Conservation (phyloP, 2,888 invertebrate species). For the Macaria notata region DNA sequence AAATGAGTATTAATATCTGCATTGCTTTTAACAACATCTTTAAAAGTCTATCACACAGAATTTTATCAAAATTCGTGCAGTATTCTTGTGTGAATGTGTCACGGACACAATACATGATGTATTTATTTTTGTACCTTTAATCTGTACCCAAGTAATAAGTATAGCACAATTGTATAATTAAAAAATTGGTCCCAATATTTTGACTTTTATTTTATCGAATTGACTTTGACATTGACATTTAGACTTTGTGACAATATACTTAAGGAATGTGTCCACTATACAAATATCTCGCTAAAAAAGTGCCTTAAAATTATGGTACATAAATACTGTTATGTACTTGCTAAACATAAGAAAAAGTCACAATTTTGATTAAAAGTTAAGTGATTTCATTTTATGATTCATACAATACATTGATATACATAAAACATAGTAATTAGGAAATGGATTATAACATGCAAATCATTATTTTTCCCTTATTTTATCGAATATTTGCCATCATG, state of each 20-base stretch:
- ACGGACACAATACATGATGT: not conserved
- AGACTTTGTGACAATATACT: constrained; percentile 34
- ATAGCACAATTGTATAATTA: constrained; percentile 15
- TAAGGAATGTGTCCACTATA: constrained; percentile 26
- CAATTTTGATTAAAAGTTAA: constrained; percentile 27
- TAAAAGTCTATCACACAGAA: too few species aligned
- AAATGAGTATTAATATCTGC: too few species aligned
- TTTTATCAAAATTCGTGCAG: too few species aligned
- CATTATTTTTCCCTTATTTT: not conserved
- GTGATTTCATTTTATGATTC: too few species aligned
- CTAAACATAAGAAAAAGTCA: constrained; percentile 10
- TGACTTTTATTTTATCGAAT: too few species aligned
- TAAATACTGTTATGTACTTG: constrained; percentile 28
- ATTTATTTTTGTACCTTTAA: constrained; percentile 2
- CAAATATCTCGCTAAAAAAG: constrained; percentile 28
- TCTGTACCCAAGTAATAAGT: constrained; percentile 1
- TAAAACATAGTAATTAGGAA: not conserved
- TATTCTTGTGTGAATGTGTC: too few species aligned
- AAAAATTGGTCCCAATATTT: constrained; percentile 30
- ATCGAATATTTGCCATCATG: too few species aligned
- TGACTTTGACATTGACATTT: too few species aligned
- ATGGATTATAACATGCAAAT: not conserved
- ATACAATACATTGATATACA: constrained; percentile 22
- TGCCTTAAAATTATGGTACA: constrained; percentile 22
- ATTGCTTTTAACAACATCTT: too few species aligned